A percentile compares a stretch with the other conserved stretches of the same genome.
Evolutionary conservation across 2,888 invertebrate genomes (phyloP).

Genomic region (Colostygia pectinataria): DNA sequence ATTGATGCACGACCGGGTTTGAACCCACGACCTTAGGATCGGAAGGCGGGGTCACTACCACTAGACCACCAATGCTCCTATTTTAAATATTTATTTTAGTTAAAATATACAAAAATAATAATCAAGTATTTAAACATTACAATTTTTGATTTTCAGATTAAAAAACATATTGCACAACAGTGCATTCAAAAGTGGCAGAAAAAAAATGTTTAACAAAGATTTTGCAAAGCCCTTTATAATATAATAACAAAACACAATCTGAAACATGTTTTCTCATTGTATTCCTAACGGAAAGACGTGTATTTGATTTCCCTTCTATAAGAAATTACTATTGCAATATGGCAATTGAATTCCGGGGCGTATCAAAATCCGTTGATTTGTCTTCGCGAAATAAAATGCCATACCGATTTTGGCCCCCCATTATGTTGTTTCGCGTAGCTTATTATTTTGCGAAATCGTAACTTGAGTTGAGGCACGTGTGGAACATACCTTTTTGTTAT

Average conservation of each 20-base stretch:
- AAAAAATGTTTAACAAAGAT: neutral
- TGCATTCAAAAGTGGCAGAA: too few relatives aligned
- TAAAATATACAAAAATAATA: too few relatives aligned
- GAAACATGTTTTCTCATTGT: neutral
- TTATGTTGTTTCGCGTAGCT: constrained; percentile 58
- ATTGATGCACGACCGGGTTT: too few relatives aligned
- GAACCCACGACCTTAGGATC: too few relatives aligned
- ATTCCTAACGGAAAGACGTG: constrained; percentile 63
- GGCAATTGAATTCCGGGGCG: constrained; percentile 59
- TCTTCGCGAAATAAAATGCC: constrained; percentile 76
- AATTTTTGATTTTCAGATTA: too few relatives aligned
- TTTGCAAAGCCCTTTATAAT: neutral
- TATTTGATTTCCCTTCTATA: constrained; percentile 68
- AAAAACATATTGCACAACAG: too few relatives aligned
- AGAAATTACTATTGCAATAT: constrained; percentile 69
- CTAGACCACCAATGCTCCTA: too few relatives aligned
- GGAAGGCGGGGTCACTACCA: too few relatives aligned
- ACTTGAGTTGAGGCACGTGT: constrained; percentile 74
- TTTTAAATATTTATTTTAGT: too few relatives aligned
- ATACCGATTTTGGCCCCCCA: constrained; percentile 54
- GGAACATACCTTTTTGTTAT: constrained; percentile 58
- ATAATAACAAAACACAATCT: neutral
- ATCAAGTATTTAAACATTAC: too few relatives aligned
- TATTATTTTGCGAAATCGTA: constrained; percentile 67
- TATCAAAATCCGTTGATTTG: constrained; percentile 69